Conservation (phyloP, 2,888 invertebrate species). For the Epinotia bilunana region DNA sequence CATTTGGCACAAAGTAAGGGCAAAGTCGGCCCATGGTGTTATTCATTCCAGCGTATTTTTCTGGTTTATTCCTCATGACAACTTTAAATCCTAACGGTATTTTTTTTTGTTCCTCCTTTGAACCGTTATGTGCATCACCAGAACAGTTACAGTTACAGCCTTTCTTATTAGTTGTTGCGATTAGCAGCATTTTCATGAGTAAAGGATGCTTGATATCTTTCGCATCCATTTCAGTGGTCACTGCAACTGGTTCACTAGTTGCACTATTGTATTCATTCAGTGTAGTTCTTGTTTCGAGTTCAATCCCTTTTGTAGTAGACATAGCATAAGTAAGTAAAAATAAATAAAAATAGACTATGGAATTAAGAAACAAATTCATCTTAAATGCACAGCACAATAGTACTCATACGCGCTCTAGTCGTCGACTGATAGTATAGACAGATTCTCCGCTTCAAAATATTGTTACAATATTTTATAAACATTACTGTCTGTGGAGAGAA, state of each 20-base stretch:
- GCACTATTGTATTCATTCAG: neutral
- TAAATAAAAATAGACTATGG: neutral
- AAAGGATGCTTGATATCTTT: neutral
- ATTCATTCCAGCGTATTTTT: neutral
- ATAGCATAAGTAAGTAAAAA: neutral
- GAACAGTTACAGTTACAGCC: neutral
- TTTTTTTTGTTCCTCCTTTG: neutral
- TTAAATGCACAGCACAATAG: slow-evolving; percentile 6
- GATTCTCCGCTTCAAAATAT: neutral
- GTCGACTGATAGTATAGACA: neutral
- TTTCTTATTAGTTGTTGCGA: neutral
- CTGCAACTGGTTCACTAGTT: neutral
- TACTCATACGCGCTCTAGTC: too few relatives aligned
- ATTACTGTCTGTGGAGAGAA: neutral
- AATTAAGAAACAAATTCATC: slow-evolving; percentile 1
- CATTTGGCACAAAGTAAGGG: slow-evolving; percentile 43
- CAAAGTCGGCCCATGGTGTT: neutral
- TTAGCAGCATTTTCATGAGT: neutral
- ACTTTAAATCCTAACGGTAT: neutral
- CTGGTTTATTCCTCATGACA: slow-evolving; percentile 1
- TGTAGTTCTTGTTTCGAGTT: neutral
- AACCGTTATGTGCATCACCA: neutral
- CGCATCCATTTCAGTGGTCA: neutral
- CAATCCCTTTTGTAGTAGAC: neutral
- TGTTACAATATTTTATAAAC: slow-evolving; percentile 18